A percentile compares a stretch with the other conserved stretches of the same genome.
phyloP scores from a whole-genome alignment of 2,113 vertebrate species.

The Aleadryas rufinucha region DNA sequence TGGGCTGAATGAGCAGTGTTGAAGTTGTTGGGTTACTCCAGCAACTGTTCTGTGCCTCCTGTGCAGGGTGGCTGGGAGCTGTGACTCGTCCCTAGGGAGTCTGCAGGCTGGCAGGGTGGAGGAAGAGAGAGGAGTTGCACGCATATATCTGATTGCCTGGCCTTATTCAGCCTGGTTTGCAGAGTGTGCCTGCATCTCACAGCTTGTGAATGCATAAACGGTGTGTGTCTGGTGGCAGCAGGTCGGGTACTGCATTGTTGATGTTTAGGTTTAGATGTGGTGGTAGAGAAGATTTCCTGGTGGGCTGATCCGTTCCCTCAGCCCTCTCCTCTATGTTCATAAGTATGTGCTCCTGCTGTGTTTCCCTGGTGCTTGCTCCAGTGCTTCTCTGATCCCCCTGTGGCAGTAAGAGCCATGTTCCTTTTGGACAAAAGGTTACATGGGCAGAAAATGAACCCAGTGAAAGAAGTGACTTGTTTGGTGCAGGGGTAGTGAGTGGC shows the following conservation, averaged over 20 bases:
- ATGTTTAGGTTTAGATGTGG: background rate
- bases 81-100: background rate
- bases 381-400: background rate
- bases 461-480: background rate
- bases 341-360: rapidly evolving
- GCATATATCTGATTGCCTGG: rapidly evolving
- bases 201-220: background rate
- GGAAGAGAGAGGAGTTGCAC: background rate
- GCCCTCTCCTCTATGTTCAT: background rate
- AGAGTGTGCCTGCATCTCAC: background rate
- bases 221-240: background rate
- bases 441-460: background rate
- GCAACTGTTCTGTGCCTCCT: background rate
- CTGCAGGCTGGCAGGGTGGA: rapidly evolving
- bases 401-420: background rate
- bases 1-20: background rate
- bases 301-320: background rate
- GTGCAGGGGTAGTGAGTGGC: background rate
- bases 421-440: background rate
- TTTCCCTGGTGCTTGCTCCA: background rate
- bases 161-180: background rate
- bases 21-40: background rate
- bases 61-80: background rate
- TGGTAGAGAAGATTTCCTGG: background rate
- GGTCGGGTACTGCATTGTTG: rapidly evolving